Evolutionary conservation across 2,888 invertebrate genomes (phyloP).

Genomic region (Pristionchus entomophagus): DNA sequence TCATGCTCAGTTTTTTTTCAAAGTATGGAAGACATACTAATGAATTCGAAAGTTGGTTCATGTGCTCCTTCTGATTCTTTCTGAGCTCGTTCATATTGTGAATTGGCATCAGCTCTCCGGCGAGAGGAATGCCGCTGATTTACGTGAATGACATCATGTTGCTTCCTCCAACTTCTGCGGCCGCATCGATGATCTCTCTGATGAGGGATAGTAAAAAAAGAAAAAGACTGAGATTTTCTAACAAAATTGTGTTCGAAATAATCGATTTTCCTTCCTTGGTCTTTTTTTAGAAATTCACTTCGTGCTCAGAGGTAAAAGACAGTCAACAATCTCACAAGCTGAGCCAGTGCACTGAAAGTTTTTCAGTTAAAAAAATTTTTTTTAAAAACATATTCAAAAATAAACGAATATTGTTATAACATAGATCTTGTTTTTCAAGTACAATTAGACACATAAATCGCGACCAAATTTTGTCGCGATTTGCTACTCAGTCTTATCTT

Average conservation of each 20-base stretch:
- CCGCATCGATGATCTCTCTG: neutral
- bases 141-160: neutral
- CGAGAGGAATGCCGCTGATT: neutral
- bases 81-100: neutral
- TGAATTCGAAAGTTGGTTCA: neutral
- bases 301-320: neutral
- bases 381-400: neutral
- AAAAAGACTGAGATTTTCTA: neutral
- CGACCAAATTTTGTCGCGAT: neutral
- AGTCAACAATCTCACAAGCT: neutral
- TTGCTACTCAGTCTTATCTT: neutral
- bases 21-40: neutral
- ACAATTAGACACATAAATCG: neutral
- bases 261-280: too few relatives aligned
- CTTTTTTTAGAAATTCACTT: neutral
- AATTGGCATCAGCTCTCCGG: slow-evolving; percentile 11
- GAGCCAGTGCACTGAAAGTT: neutral
- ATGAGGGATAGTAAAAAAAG: neutral
- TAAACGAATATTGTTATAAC: too few relatives aligned
- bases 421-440: neutral
- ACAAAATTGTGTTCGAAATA: too few relatives aligned
- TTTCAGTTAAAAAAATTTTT: neutral
- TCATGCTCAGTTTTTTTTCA: too few relatives aligned
- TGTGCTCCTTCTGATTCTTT: neutral
- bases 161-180: neutral